Conservation (phyloP, 2,797 vertebrate genomes). For the Poeciliopsis gracilis region DNA sequence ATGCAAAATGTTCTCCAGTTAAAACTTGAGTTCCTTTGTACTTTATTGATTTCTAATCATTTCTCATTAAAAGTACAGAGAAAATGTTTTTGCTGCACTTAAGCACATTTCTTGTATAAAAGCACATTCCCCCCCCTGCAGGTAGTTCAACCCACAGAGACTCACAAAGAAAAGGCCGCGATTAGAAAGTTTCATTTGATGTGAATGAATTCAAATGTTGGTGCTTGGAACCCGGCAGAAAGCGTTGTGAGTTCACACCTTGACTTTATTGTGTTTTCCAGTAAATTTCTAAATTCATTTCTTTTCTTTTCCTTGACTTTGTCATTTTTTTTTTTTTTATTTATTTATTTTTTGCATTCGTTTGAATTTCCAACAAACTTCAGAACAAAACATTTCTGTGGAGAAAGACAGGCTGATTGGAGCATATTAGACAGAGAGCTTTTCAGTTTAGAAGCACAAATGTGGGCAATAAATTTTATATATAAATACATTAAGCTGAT, state of each 20-base stretch:
- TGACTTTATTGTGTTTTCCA: not conserved
- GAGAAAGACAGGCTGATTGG: not conserved
- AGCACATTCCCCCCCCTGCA: not conserved
- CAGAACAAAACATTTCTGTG: not conserved
- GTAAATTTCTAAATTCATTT: not conserved
- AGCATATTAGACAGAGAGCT: not conserved
- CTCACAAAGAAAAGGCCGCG: not conserved
- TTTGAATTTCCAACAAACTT: not conserved
- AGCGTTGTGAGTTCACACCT: not conserved
- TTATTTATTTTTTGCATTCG: not conserved
- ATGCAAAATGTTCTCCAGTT: not conserved
- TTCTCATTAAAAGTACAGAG: not conserved
- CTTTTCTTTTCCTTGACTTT: not conserved
- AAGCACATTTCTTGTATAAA: not conserved
- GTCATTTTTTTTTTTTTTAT: not conserved
- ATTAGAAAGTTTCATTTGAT: too few relatives aligned
- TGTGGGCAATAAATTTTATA: not conserved
- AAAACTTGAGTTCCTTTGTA: not conserved
- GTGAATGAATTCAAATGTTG: too few relatives aligned
- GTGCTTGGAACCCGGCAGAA: too few relatives aligned
- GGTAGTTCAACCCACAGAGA: too few relatives aligned
- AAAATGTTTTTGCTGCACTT: not conserved
- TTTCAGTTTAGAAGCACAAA: constrained; percentile 10
- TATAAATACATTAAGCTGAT: constrained; percentile 25
- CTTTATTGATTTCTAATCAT: not conserved